These are phyloP conservation scores for Cephus cinctus DNA, from an alignment of 1,140 invertebrate genomes.

Conservation along the genomic window DNA sequence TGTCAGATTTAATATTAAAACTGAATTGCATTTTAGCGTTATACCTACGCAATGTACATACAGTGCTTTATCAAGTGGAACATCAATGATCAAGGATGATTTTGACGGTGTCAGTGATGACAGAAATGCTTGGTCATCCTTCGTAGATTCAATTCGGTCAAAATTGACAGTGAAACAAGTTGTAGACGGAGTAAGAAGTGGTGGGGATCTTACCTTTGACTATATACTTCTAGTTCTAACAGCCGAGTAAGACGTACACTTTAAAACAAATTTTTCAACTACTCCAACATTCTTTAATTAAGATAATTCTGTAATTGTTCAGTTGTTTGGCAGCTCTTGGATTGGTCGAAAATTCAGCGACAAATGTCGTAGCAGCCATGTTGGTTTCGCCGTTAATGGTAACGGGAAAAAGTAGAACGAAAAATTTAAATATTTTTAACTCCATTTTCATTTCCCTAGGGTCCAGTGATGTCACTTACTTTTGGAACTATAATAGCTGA, in stretches of 20 bases:
- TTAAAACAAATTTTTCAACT: slow-evolving; percentile 10
- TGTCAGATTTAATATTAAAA: not conserved
- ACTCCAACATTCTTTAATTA: no score
- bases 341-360: slow-evolving; percentile 76
- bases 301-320: slow-evolving; percentile 17
- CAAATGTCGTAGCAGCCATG: slow-evolving; percentile 85
- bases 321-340: slow-evolving; percentile 68
- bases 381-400: slow-evolving; percentile 83
- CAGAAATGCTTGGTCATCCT: slow-evolving; percentile 65
- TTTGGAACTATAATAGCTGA: slow-evolving; percentile 82
- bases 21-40: slow-evolving; percentile 36
- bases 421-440: not conserved
- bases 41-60: slow-evolving; percentile 51
- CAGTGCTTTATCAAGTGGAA: slow-evolving; percentile 29
- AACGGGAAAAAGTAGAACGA: slow-evolving; percentile 16
- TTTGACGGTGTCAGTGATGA: no score
- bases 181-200: slow-evolving; percentile 74
- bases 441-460: slow-evolving; percentile 51
- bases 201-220: slow-evolving; percentile 81
- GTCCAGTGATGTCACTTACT: slow-evolving; percentile 81
- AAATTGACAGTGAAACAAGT: slow-evolving; percentile 84
- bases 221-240: slow-evolving; percentile 76
- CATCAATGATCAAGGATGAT: slow-evolving; percentile 29
- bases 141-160: slow-evolving; percentile 72
- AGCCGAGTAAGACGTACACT: slow-evolving; percentile 66